phyloP scores from a whole-genome alignment of 2,888 invertebrate genomes.

The Noctua comes region DNA sequence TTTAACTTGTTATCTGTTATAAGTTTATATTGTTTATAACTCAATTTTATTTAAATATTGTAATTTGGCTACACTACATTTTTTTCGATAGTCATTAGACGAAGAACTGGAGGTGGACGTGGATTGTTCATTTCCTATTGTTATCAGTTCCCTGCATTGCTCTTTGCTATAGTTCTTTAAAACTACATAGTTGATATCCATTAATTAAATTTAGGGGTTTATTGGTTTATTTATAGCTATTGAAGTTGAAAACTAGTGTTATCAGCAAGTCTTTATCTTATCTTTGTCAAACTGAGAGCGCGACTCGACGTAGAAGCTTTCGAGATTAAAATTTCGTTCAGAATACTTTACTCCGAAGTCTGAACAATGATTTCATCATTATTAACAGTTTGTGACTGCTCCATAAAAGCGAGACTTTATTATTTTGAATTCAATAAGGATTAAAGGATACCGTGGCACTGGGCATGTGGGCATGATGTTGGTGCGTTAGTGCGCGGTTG shows the following conservation, averaged over 20 bases:
- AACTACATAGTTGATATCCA: slow-evolving; percentile 9
- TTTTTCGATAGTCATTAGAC: slow-evolving; percentile 1
- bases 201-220: slow-evolving; percentile 7
- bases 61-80: not conserved
- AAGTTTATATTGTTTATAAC: not conserved
- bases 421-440: slow-evolving; percentile 46
- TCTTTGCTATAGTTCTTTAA: not conserved
- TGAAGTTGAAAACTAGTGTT: slow-evolving; percentile 17
- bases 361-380: slow-evolving; percentile 8
- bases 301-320: slow-evolving; percentile 7
- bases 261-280: slow-evolving; percentile 53
- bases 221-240: slow-evolving; percentile 14
- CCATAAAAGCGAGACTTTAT: slow-evolving; percentile 20
- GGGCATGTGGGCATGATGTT: slow-evolving; percentile 46
- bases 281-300: slow-evolving; percentile 34
- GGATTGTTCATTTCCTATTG: slow-evolving; percentile 45
- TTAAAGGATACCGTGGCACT: slow-evolving; percentile 51
- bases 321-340: slow-evolving; percentile 9
- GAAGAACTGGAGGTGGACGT: slow-evolving; percentile 55
- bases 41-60: slow-evolving; percentile 2
- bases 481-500: slow-evolving; percentile 40
- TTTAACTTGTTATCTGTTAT: not conserved
- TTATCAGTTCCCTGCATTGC: slow-evolving; percentile 20
- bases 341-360: not conserved
- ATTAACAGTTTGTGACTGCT: slow-evolving; percentile 1